Conservation (phyloP, 2,888 invertebrate species). For the Alviniconcha strummeri region DNA sequence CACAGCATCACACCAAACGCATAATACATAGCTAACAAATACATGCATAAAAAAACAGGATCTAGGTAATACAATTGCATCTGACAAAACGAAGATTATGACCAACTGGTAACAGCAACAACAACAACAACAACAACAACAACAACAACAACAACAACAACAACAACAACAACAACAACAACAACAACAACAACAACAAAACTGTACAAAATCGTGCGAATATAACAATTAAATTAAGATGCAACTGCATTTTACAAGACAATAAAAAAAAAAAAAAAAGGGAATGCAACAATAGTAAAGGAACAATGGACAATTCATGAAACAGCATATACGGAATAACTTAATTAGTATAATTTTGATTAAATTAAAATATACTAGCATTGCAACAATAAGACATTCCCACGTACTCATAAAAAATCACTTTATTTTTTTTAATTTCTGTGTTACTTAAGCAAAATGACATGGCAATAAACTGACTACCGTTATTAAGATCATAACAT, state of each 20-base stretch:
- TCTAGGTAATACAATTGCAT: neutral
- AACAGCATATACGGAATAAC: neutral
- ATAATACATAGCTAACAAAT: too few relatives aligned
- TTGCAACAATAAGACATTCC: too few relatives aligned
- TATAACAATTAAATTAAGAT: neutral
- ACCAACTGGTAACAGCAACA: neutral
- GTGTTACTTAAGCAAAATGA: too few relatives aligned
- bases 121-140: neutral
- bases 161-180: neutral
- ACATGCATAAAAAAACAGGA: neutral
- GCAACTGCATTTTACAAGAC: neutral
- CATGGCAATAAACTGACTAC: too few relatives aligned
- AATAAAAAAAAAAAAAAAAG: neutral
- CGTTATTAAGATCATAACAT: too few relatives aligned
- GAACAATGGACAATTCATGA: neutral
- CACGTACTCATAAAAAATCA: too few relatives aligned
- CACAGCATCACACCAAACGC: too few relatives aligned
- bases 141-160: neutral
- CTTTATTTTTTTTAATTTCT: too few relatives aligned
- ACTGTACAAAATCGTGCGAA: neutral
- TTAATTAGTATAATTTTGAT: neutral
- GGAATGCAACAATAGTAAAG: too few relatives aligned
- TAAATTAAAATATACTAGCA: neutral
- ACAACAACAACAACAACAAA: neutral
- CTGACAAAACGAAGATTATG: neutral